These are phyloP conservation scores for Remorina albescens DNA, from an alignment of 2,797 vertebrate genomes.

Conservation along the genomic window DNA sequence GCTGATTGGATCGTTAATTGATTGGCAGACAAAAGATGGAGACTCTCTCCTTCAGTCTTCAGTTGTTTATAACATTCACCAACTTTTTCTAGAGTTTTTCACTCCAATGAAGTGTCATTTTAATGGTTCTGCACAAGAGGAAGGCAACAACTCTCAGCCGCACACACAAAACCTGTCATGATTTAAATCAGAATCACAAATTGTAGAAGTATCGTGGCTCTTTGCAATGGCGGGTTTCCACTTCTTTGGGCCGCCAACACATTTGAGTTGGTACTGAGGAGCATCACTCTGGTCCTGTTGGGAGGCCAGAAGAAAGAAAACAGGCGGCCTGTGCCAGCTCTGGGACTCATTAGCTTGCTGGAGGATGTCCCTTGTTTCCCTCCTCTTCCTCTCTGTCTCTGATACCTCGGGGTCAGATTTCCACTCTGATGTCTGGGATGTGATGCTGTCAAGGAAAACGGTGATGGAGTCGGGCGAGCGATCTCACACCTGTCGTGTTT, in stretches of 20 bases:
- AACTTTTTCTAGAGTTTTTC: not conserved
- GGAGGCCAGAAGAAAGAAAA: not conserved
- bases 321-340: not conserved
- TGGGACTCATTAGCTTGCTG: constrained; percentile 14
- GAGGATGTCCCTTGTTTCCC: not conserved
- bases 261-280: not conserved
- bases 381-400: constrained; percentile 1
- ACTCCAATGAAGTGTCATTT: too few species aligned
- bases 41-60: not conserved
- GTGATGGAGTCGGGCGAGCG: not conserved
- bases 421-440: not conserved
- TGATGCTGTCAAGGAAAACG: not conserved
- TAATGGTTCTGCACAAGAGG: too few species aligned
- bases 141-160: not conserved
- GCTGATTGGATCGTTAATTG: not conserved
- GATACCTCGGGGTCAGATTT: constrained; percentile 2
- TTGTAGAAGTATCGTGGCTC: too few species aligned
- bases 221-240: not conserved
- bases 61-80: not conserved
- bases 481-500: constrained; percentile 1
- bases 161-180: too few species aligned
- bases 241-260: not conserved
- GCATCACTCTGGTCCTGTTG: not conserved
- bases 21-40: constrained; percentile 17
- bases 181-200: too few species aligned